Evolutionary conservation across 2,113 vertebrate species (phyloP), one percentile per base, ranked within the genome.

Genomic region (Scolopax mira): DNA sequence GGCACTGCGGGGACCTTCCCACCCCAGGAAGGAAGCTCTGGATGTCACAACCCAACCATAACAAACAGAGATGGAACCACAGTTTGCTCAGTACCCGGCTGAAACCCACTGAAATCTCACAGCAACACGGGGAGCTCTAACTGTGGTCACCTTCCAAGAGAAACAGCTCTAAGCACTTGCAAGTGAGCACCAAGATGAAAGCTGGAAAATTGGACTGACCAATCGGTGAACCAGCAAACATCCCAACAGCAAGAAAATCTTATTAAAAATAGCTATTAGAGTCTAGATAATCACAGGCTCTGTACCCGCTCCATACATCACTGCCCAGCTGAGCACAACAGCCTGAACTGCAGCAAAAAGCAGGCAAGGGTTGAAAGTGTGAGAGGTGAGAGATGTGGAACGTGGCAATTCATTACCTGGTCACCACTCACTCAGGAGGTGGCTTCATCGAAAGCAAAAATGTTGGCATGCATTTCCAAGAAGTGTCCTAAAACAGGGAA

Each of bases 121-220:
- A 62, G 46, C 8, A 1, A 31, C 25, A 19, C 0, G 0, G 28
- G 37, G 37, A 19, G 30, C 62, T 54, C 61, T 9, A 10, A 2
- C 62, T 51, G 72, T 83, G 91, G 85, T 19, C 92, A 86, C 41
- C 70, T 64, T 92, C 23, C 95, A 75, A 16, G 33, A 79, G 19
- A 49, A 84, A 25, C 1, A 6, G 83, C 46, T 80, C 14, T 41
- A 28, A 78, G 28, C 58, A 51, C 61, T 55, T 31, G 18, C 41
- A 55, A 51, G 65, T 6, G 30, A 93, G 48, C 54, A 66, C 37
- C 52, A 13, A 87, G 17, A 51, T 9, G 8, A 48, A 41, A 23
- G 7, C 14, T 8, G 41, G 64, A 55, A 79, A 13, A 52, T 13
- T 11, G 5, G 39, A 72, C 10, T 19, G 58, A 82, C 58, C 30